Evolutionary conservation across 2,888 invertebrate genomes (phyloP).

Genomic region (Lochmaea crataegi): DNA sequence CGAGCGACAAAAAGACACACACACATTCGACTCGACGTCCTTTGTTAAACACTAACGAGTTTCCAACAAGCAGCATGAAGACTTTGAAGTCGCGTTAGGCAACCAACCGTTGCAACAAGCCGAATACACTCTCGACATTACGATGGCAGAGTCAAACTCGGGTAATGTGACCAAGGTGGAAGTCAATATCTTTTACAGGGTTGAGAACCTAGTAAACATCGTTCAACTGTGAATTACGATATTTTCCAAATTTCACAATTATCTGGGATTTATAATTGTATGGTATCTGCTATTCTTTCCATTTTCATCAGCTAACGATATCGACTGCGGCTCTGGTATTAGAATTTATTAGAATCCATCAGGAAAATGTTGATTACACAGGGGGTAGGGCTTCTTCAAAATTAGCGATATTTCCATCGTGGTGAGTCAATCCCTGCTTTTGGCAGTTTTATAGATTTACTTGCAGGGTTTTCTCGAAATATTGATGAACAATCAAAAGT

Average conservation of each 20-base stretch:
- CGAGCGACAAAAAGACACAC: conserved; percentile 46
- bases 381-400: neutral
- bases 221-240: too few relatives aligned
- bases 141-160: neutral
- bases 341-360: too few relatives aligned
- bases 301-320: too few relatives aligned
- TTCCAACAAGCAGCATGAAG: conserved; percentile 49
- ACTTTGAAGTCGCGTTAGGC: conserved; percentile 48
- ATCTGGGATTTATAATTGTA: too few relatives aligned
- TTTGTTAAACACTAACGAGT: conserved; percentile 49
- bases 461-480: conserved; percentile 27
- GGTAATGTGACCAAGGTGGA: neutral
- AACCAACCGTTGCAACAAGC: conserved; percentile 24
- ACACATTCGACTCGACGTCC: conserved; percentile 42
- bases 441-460: conserved; percentile 25
- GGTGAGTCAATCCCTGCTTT: conserved; percentile 6
- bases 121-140: conserved; percentile 3
- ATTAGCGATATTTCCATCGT: neutral
- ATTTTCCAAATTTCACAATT: too few relatives aligned
- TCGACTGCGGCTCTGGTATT: too few relatives aligned
- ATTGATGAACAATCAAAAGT: too few relatives aligned
- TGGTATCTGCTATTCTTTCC: too few relatives aligned
- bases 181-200: neutral
- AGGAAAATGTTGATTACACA: too few relatives aligned
- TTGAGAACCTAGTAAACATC: neutral